phyloP scores from a whole-genome alignment of 2,113 vertebrate species.

The Silurus meridionalis region DNA sequence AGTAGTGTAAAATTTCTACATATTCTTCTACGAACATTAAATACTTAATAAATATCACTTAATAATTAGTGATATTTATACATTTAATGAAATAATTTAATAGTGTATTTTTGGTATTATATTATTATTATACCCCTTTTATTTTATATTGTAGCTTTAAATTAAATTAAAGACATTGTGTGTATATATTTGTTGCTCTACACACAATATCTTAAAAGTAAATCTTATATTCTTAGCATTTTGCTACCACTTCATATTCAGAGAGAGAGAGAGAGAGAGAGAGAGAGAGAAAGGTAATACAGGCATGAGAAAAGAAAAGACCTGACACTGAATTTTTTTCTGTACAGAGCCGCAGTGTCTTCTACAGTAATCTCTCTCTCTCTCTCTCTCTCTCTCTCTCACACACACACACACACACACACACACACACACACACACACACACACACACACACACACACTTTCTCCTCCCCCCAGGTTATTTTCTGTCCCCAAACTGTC shows the following conservation, averaged over 20 bases:
- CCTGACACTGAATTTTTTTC: not conserved
- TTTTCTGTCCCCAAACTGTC: constrained; percentile 22
- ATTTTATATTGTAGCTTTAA: too few species aligned
- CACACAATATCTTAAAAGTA: not conserved
- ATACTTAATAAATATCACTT: too few species aligned
- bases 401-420: not conserved
- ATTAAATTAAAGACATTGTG: too few species aligned
- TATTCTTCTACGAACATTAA: not conserved
- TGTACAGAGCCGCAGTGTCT: not conserved
- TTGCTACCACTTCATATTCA: constrained; percentile 43
- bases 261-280: too few species aligned
- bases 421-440: not conserved
- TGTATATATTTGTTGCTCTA: not conserved
- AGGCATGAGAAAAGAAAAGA: not conserved
- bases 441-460: not conserved
- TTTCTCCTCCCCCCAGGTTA: not conserved
- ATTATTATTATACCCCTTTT: not conserved
- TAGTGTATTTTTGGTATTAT: too few species aligned
- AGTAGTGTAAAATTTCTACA: too few species aligned
- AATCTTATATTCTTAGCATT: not conserved
- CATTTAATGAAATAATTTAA: too few species aligned
- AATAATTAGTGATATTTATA: too few species aligned
- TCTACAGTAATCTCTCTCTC: not conserved
- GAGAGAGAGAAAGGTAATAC: constrained; percentile 17
- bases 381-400: not conserved